Evolutionary conservation across 1,140 invertebrate genomes (phyloP), one percentile per base, ranked within the genome.

Genomic region (Probaryconus sp.): DNA sequence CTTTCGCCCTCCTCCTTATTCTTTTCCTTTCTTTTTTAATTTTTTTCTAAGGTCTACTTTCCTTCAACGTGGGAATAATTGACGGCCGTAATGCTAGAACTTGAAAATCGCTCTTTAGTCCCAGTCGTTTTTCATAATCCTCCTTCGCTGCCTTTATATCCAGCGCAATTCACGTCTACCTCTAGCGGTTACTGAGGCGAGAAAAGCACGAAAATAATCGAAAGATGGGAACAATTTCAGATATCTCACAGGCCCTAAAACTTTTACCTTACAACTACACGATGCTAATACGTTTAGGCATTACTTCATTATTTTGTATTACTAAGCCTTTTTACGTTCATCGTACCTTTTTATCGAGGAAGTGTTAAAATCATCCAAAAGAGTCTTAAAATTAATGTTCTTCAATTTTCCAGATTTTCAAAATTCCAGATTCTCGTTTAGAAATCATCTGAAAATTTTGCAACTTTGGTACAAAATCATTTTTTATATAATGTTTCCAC

Each of bases 71-170:
- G 48, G 61, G 50, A 74, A 74, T 74, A 74, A 74, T 74, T 74
- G 63, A 68, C 63, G 71, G 63, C 63, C 56, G 43, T 74, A 68
- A 74, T 74, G 63, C 71, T 64, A 68, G 71, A 68, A 74, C 71
- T 68, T 64, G 63, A 64, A 74, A 63, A 74, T 74, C 63, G 71
- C 63, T 68, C 63, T 74, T 74, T 74, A 74, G 71, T 68, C 63
- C 50, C 55, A 48, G 64, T 58, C 64, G 64, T 75, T 75, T 75
- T 75, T 75, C 71, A 75, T 75, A 75, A 75, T 75, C 64, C 64
- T 75, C 51, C n/a, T n/a, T n/a, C 43, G 42, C 63, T 50, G 63
- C 71, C 47, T 74, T 74, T 74, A 68, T 74, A 74, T 64, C 60
- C 69, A 40, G 55, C 50, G 56, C 71, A 63, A 74, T 74, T 69